These are phyloP conservation scores for Crypturellus undulatus DNA, from an alignment of 2,113 vertebrate genomes.

Conservation along the genomic window DNA sequence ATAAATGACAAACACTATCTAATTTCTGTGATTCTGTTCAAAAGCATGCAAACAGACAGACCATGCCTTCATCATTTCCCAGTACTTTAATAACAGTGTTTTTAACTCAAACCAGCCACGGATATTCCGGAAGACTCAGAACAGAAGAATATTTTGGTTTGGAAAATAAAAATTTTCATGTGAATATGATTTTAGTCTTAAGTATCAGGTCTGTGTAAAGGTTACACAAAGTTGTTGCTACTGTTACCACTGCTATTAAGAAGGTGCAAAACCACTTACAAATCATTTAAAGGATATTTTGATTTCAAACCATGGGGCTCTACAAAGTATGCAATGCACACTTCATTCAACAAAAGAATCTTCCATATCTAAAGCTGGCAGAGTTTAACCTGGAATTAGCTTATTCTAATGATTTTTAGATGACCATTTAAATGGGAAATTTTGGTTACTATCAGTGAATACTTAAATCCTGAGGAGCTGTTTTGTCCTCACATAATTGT, in stretches of 20 bases:
- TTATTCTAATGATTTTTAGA: neutral
- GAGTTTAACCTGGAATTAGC: neutral
- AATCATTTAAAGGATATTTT: neutral
- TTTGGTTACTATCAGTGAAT: neutral
- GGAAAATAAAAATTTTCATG: neutral
- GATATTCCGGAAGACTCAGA: conserved; percentile 3
- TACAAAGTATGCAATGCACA: neutral
- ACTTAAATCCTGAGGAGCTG: neutral
- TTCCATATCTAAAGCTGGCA: neutral
- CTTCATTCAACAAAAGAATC: neutral
- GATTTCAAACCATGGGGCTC: neutral
- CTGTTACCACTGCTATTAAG: neutral
- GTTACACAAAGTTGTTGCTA: neutral
- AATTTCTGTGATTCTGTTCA: conserved; percentile 33
- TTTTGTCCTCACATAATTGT: neutral
- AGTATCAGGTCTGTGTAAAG: neutral
- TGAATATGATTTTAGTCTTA: neutral
- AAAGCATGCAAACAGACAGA: conserved; percentile 33
- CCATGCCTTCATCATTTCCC: conserved; percentile 45
- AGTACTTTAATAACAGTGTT: neutral
- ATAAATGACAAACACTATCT: conserved; percentile 55
- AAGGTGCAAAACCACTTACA: rapidly evolving
- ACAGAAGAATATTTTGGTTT: neutral
- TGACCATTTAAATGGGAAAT: neutral
- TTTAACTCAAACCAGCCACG: neutral